Conservation (phyloP, 92 coral and sea anemone species). For the Epizoanthus stellaris region DNA sequence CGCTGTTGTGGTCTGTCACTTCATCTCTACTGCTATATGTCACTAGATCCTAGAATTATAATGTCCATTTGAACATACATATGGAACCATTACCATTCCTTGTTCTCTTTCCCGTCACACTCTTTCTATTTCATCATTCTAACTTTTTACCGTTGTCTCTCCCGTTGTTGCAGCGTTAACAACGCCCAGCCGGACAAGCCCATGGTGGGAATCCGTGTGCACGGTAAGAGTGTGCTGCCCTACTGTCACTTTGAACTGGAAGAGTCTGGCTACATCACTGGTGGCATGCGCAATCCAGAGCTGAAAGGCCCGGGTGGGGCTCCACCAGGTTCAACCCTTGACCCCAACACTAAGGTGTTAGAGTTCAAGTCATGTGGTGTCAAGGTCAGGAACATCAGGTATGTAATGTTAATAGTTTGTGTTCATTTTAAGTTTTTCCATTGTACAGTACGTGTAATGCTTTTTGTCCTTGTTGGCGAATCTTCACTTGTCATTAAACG, state of each 20-base stretch:
- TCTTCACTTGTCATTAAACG: too few relatives aligned
- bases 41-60: too few relatives aligned
- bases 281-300: conserved; percentile 98
- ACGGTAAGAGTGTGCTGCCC: conserved; percentile 93
- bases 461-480: too few relatives aligned
- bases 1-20: too few relatives aligned
- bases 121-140: background rate
- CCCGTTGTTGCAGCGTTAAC: conserved; percentile 55
- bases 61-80: too few relatives aligned
- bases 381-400: conserved; percentile 92
- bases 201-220: conserved; percentile 65
- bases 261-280: conserved; percentile 94
- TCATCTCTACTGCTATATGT: too few relatives aligned
- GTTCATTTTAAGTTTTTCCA: too few relatives aligned
- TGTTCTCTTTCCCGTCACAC: background rate
- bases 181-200: conserved; percentile 79
- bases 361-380: conserved; percentile 99
- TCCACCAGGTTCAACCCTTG: conserved; percentile 98
- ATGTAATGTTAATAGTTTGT: background rate
- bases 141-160: background rate
- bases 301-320: conserved; percentile 96
- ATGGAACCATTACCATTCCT: too few relatives aligned
- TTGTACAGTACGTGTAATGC: too few relatives aligned
- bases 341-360: conserved; percentile 91
- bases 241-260: conserved; percentile 97